Conservation (phyloP, 2,113 vertebrate species). For the Tetraodon nigroviridis region DNA sequence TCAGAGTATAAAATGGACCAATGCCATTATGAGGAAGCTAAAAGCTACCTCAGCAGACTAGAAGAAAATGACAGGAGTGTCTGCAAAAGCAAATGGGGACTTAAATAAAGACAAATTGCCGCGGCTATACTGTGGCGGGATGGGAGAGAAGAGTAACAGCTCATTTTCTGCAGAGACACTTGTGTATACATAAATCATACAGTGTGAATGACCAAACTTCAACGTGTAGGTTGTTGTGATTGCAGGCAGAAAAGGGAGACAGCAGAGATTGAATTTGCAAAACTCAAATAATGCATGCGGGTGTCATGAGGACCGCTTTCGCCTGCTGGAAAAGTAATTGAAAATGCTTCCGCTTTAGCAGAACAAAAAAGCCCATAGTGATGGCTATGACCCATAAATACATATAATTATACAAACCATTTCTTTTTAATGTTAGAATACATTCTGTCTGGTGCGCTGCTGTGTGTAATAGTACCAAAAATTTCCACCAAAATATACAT, state of each 20-base stretch:
- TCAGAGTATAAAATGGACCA: constrained; percentile 48
- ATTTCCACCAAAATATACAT: too few relatives aligned
- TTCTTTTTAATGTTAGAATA: too few relatives aligned
- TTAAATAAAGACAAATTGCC: constrained; percentile 76
- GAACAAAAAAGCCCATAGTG: too few relatives aligned
- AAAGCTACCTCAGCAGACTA: constrained; percentile 52
- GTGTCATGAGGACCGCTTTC: not conserved
- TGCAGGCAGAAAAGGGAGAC: constrained; percentile 11
- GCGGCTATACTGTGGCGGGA: constrained; percentile 57
- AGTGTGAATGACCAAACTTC: constrained; percentile 45
- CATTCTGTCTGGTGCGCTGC: too few relatives aligned
- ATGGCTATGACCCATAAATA: too few relatives aligned
- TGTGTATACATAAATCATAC: constrained; percentile 69
- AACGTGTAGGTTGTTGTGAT: constrained; percentile 18
- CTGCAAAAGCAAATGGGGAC: constrained; percentile 58
- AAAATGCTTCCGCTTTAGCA: not conserved
- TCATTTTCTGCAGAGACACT: constrained; percentile 59
- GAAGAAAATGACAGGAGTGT: constrained; percentile 51
- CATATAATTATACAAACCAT: too few relatives aligned
- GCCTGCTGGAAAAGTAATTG: not conserved
- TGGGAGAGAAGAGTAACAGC: constrained; percentile 64
- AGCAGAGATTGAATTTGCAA: constrained; percentile 16
- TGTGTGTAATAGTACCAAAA: too few relatives aligned
- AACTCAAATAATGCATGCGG: constrained; percentile 28
- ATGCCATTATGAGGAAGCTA: constrained; percentile 45